A percentile compares a stretch with the other conserved stretches of the same genome.
phyloP scores from a whole-genome alignment of 2,888 invertebrate species.

The Oscheius sp. region DNA sequence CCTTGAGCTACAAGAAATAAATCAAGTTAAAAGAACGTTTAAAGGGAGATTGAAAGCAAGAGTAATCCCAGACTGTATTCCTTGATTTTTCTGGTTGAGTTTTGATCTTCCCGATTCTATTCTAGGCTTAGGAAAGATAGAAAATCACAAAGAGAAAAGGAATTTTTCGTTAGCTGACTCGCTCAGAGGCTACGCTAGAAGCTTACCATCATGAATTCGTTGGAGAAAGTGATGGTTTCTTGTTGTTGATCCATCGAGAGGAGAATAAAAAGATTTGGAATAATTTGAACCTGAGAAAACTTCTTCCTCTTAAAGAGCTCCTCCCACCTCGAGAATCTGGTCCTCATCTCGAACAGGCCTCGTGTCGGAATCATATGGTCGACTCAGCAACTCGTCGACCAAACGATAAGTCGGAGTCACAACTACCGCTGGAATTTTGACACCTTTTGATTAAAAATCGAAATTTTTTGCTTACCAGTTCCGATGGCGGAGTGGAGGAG shows the following conservation, averaged over 20 bases:
- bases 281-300: conserved; percentile 34
- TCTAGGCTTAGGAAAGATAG: too few relatives aligned
- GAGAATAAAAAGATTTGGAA: conserved; percentile 49
- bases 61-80: too few relatives aligned
- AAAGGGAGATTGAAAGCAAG: too few relatives aligned
- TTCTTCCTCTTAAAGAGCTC: too few relatives aligned
- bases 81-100: too few relatives aligned
- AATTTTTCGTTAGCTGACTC: background rate
- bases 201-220: conserved; percentile 52
- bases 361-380: conserved; percentile 17
- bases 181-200: background rate
- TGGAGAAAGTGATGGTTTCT: conserved; percentile 52
- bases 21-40: too few relatives aligned
- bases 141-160: background rate
- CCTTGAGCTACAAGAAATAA: too few relatives aligned
- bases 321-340: background rate
- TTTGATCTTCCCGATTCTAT: too few relatives aligned
- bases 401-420: conserved; percentile 28
- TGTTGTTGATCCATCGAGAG: conserved; percentile 55
- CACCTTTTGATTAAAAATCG: background rate
- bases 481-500: conserved; percentile 20
- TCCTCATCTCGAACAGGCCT: conserved; percentile 7
- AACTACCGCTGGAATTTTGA: background rate
- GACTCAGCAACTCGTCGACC: background rate
- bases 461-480: conserved; percentile 2